A percentile compares a stretch with the other conserved stretches of the same genome.
These are phyloP conservation scores for Myiotriccus ornatus DNA, from an alignment of 2,797 vertebrate genomes.

Conservation along the genomic window DNA sequence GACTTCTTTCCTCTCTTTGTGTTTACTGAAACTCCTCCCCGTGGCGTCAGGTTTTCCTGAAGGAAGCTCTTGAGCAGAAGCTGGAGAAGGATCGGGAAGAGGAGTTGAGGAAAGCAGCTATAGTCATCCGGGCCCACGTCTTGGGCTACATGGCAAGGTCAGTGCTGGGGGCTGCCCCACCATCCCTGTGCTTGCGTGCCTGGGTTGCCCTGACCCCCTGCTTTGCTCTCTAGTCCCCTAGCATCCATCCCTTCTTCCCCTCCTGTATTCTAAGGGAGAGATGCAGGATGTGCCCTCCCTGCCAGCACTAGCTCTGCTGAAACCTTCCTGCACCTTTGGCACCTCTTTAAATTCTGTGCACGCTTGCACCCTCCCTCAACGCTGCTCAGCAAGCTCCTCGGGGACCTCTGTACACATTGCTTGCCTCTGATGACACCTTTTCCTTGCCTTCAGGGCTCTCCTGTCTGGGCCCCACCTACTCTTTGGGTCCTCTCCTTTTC, in stretches of 20 bases:
- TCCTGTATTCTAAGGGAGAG: background rate
- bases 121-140: conserved; percentile 92
- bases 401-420: background rate
- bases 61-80: conserved; percentile 71
- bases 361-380: background rate
- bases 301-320: background rate
- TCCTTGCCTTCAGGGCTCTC: conserved; percentile 24
- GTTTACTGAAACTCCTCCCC: conserved; percentile 71
- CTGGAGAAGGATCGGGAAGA: conserved; percentile 71
- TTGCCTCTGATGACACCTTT: background rate
- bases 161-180: conserved; percentile 61
- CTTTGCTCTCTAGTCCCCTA: background rate
- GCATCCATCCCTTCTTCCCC: background rate
- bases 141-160: conserved; percentile 96
- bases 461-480: background rate
- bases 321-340: background rate
- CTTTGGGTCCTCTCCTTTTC: background rate
- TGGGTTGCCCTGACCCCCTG: background rate
- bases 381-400: background rate
- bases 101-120: conserved; percentile 69
- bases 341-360: background rate
- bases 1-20: conserved; percentile 74
- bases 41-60: conserved; percentile 76
- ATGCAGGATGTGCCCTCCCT: background rate
- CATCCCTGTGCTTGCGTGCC: conserved; percentile 9